A percentile compares a stretch with the other conserved stretches of the same genome.
phyloP scores from a whole-genome alignment of 2,113 vertebrate genomes.

The Heterochromis multidens region DNA sequence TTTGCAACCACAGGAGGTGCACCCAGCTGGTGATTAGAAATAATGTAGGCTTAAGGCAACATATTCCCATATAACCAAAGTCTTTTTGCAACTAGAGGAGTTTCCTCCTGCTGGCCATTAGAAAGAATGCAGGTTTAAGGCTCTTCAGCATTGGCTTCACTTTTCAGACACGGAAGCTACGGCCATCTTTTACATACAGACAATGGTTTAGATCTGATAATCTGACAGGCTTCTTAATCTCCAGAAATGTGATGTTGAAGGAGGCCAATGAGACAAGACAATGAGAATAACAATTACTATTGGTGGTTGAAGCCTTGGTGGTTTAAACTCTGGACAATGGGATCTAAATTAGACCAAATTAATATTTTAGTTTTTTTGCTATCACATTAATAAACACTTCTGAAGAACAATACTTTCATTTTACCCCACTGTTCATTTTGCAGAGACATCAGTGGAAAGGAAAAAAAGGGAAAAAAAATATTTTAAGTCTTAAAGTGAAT shows the following conservation, averaged over 20 bases:
- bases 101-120: not conserved
- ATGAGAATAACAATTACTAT: not conserved
- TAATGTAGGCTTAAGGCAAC: too few species aligned
- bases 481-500: not conserved
- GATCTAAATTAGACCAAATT: not conserved
- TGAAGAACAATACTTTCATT: not conserved
- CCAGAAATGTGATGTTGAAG: too few species aligned
- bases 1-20: too few species aligned
- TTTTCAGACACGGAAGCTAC: not conserved
- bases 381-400: not conserved
- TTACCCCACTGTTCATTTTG: not conserved
- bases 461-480: too few species aligned
- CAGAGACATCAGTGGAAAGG: not conserved
- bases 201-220: not conserved
- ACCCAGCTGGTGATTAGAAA: too few species aligned
- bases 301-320: not conserved
- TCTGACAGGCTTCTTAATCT: not conserved
- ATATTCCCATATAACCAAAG: too few species aligned
- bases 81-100: not conserved
- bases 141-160: not conserved
- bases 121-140: not conserved
- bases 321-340: not conserved
- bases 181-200: not conserved
- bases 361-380: not conserved
- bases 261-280: not conserved